Evolutionary conservation across 1,140 invertebrate species (phyloP).

Genomic region (Vanessa tameamea): DNA sequence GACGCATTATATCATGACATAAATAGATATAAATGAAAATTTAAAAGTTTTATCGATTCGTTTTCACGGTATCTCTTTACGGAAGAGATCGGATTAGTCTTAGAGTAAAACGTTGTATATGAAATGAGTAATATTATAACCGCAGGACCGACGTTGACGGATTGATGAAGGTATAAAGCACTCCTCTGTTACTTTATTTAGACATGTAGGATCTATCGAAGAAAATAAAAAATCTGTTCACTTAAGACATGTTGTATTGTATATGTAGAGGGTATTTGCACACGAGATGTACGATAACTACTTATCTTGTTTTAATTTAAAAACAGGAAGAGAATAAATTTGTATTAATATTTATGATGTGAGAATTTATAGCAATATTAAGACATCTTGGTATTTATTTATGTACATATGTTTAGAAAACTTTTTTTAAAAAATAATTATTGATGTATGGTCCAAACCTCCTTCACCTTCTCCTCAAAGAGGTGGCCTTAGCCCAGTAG

Average conservation of each 20-base stretch:
- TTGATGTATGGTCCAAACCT: no score
- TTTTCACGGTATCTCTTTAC: background rate
- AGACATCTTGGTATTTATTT: background rate
- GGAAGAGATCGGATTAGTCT: background rate
- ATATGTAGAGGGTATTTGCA: background rate
- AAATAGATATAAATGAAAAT: background rate
- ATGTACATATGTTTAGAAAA: background rate
- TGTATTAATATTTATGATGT: background rate
- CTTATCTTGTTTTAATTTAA: background rate
- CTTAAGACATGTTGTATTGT: background rate
- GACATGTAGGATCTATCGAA: constrained; percentile 12
- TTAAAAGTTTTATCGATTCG: background rate
- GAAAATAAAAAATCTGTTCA: constrained; percentile 16
- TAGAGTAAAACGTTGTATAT: constrained; percentile 14
- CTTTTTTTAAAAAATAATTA: background rate
- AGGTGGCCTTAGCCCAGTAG: no score
- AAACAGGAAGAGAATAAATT: constrained; percentile 5
- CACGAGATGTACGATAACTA: background rate
- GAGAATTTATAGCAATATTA: background rate
- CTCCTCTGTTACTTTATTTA: constrained; percentile 30
- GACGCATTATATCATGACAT: no score
- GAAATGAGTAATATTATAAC: constrained; percentile 29
- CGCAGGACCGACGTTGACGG: constrained; percentile 27
- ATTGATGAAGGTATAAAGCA: constrained; percentile 35
- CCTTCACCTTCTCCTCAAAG: no score